These are phyloP conservation scores for Latrodectus elegans DNA, from an alignment of 2,888 invertebrate genomes.

Conservation along the genomic window DNA sequence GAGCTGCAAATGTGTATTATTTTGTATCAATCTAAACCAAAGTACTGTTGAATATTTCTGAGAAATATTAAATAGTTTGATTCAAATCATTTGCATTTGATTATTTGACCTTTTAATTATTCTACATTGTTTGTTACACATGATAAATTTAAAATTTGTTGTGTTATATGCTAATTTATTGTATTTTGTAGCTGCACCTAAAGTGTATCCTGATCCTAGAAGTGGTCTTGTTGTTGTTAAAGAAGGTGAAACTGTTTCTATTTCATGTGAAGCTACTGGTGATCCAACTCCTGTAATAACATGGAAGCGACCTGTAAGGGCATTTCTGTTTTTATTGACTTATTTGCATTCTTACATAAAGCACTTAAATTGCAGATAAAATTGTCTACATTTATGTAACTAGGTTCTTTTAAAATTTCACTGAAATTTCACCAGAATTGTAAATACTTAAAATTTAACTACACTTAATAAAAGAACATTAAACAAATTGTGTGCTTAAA, in stretches of 20 bases:
- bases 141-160: too few relatives aligned
- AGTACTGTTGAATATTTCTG: not conserved
- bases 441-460: too few relatives aligned
- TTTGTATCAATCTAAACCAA: too few relatives aligned
- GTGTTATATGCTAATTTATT: not conserved
- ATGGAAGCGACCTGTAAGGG: constrained; percentile 61
- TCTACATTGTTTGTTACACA: too few relatives aligned
- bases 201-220: constrained; percentile 53
- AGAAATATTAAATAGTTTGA: not conserved
- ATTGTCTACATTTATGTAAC: too few relatives aligned
- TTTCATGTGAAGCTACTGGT: constrained; percentile 62
- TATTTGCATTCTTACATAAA: not conserved
- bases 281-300: constrained; percentile 59
- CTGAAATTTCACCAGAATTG: too few relatives aligned
- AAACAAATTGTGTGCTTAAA: too few relatives aligned
- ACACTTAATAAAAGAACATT: too few relatives aligned
- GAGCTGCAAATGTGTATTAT: too few relatives aligned
- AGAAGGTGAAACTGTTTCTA: constrained; percentile 53
- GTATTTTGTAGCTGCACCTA: constrained; percentile 53
- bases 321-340: not conserved
- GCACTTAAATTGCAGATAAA: too few relatives aligned
- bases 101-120: not conserved
- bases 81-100: not conserved
- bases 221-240: constrained; percentile 61
- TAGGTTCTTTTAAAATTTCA: too few relatives aligned